Evolutionary conservation across 2,797 vertebrate species (phyloP), one percentile per base, ranked within the genome.

Genomic region (Peromyscus eremicus): DNA sequence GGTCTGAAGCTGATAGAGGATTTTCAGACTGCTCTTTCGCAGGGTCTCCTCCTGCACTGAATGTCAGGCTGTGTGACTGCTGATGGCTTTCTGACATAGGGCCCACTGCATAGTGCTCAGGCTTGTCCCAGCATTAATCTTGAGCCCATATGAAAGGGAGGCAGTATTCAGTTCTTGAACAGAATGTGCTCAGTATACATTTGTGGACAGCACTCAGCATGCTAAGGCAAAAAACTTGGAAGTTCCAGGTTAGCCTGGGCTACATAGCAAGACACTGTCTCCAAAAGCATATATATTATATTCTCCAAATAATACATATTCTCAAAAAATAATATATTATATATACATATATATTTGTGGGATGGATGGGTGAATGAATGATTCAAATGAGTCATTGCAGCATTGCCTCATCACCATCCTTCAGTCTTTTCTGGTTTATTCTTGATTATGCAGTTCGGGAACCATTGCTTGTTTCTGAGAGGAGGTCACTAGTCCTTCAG

Each of bases 351-450:
- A 81, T 95, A 82, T 94, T 87, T 89, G 13, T 64, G 90, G 79
- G 82, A 85, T 91, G 46, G 29, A 81, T 92, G 80, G 55, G 16
- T 97, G 77, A 97, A 94, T 96, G 70, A 91, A 94, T 96, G 80
- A 93, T 6, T 70, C 64, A 55, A 71, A 91, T 77, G 92, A 96
- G 43, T 94, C 77, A 76, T 52, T 97, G 71, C 75, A 86, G 84
- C 68, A 79, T 79, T 94, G 29, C 93, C 57, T 94, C 80, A 64
- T 92, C 57, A 76, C 55, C 25, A 92, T 68, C 57, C 76, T 86
- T 96, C 57, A 89, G 73, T 96, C 82, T 92, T 96, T 64, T 96
- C 84, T 94, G 84, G 6, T 82, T 97, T 73, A 66, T 23, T 96
- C 76, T 97, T 83, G 83, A 94, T 86, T 92, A 93, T 86, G 34